phyloP scores from a whole-genome alignment of 2,888 invertebrate species.

The Carcina quercana region DNA sequence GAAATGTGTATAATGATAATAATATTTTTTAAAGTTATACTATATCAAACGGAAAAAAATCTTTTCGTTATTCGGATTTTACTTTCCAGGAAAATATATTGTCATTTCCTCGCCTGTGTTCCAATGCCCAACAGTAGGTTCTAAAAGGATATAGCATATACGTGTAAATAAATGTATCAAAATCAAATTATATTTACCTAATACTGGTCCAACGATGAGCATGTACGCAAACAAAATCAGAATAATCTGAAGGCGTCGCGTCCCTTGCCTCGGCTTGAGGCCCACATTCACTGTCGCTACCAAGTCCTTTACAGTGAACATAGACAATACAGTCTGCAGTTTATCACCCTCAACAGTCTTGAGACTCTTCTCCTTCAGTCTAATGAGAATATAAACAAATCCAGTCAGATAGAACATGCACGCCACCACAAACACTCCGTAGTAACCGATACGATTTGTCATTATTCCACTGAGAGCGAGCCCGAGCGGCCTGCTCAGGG shows the following conservation, averaged over 20 bases:
- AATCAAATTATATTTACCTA: slow-evolving; percentile 45
- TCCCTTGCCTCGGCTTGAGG: slow-evolving; percentile 46
- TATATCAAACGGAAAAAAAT: too few species aligned
- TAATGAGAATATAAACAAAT: slow-evolving; percentile 56
- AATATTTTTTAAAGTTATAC: slow-evolving; percentile 2
- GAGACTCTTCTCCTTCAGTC: slow-evolving; percentile 49
- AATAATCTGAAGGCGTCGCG: slow-evolving; percentile 53
- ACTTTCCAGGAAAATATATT: too few species aligned
- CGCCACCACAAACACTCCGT: slow-evolving; percentile 60
- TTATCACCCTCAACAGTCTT: slow-evolving; percentile 48
- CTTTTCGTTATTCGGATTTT: too few species aligned
- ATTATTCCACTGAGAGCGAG: slow-evolving; percentile 71
- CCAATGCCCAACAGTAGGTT: too few species aligned
- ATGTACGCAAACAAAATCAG: slow-evolving; percentile 62
- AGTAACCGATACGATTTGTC: slow-evolving; percentile 62
- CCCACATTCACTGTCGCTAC: slow-evolving; percentile 65
- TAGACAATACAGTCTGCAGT: slow-evolving; percentile 34
- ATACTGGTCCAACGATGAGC: slow-evolving; percentile 67
- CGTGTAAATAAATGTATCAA: slow-evolving; percentile 1
- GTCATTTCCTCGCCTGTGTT: too few species aligned
- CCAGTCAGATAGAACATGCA: slow-evolving; percentile 59
- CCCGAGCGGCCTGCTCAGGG: slow-evolving; percentile 68
- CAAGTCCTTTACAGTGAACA: slow-evolving; percentile 54
- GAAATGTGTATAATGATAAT: slow-evolving; percentile 2
- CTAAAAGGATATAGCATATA: too few species aligned